Base-by-base conservation (phyloP, 1,140 invertebrate species). In the Panulirus ornatus region DNA sequence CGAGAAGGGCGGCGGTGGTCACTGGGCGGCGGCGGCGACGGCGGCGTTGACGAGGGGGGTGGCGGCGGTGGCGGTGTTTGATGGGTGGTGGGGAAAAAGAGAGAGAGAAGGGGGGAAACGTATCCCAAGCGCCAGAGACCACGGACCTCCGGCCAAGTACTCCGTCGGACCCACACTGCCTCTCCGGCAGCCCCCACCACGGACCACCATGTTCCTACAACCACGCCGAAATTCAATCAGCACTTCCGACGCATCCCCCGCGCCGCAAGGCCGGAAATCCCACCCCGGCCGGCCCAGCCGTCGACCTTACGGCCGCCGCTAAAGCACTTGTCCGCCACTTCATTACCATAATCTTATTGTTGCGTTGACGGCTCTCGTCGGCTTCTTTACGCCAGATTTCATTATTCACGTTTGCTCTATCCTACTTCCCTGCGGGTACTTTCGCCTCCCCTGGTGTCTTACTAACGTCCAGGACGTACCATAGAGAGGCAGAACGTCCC, bases 131-230 rank as follows among this genome's bases (percentile, higher is more conserved):
- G 87, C 93, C 93, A 44, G 90, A 93, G 89, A 94, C 93, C 84
- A 93, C 93, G 84, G 91, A 93, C 84, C 93, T 94, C 34, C 93
- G 93, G 22, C 92, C 92, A 51, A 92, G 92, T 34, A 94, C 94
- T 89, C 93, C 93, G 34, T 93, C 93, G 16, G 94, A 94, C 90
- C 93, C 94, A 71, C 94, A 94, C 94, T 94, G 94, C 81, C 94
- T 93, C 0, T 92, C 94, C 27, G 93, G 92, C 34, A 93, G 93
- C 34, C n/a, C 88, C 94, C 54, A 93, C 94, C 88, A 92, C 93
- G 47, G 94, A 94, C 14, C 58, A 94, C 94, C 92, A 93, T 93
- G 38, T 92, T 93, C n/a, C 76, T 83, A 85, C 85, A 89, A 63
- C 89, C 91, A 58, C 92, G 92, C 70, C 92, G 86, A 78, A 90